A percentile compares a stretch with the other conserved stretches of the same genome.
Evolutionary conservation across 2,113 vertebrate genomes (phyloP).

Genomic region (Coptodon rendalli): DNA sequence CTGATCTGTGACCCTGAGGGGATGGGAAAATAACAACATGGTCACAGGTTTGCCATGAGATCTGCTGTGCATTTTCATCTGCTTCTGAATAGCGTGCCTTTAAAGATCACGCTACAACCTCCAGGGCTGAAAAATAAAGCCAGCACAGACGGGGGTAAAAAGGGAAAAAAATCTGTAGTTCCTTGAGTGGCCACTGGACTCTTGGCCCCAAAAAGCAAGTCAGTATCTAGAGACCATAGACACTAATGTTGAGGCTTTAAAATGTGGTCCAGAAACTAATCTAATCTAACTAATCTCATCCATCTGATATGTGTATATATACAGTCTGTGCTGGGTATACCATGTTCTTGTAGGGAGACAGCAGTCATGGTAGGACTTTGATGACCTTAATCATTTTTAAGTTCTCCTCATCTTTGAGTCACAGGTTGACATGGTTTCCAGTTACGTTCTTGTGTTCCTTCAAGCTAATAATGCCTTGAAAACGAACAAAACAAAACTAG

Average conservation of each 20-base stretch:
- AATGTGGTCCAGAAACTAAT: not conserved
- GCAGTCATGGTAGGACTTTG: not conserved
- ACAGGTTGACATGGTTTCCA: not conserved
- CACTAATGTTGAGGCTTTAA: not conserved
- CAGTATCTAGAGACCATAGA: not conserved
- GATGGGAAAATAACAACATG: not conserved
- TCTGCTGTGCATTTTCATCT: not conserved
- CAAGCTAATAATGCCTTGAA: not conserved
- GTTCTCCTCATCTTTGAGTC: not conserved
- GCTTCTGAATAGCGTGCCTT: not conserved
- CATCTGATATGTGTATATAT: not conserved
- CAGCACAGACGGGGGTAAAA: not conserved
- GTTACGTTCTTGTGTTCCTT: not conserved
- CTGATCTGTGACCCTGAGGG: conserved; percentile 1
- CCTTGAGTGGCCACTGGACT: not conserved
- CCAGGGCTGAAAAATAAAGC: not conserved
- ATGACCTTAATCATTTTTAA: not conserved
- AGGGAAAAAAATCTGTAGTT: not conserved
- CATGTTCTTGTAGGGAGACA: not conserved
- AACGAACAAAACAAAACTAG: not conserved
- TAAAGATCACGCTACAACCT: not conserved
- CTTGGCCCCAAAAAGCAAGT: not conserved
- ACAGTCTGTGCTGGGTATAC: not conserved
- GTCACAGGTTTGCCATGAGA: not conserved
- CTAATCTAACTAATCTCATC: not conserved